Base-by-base conservation (phyloP, 92 coral and sea anemone species). In the Palythoa grandiflora region DNA sequence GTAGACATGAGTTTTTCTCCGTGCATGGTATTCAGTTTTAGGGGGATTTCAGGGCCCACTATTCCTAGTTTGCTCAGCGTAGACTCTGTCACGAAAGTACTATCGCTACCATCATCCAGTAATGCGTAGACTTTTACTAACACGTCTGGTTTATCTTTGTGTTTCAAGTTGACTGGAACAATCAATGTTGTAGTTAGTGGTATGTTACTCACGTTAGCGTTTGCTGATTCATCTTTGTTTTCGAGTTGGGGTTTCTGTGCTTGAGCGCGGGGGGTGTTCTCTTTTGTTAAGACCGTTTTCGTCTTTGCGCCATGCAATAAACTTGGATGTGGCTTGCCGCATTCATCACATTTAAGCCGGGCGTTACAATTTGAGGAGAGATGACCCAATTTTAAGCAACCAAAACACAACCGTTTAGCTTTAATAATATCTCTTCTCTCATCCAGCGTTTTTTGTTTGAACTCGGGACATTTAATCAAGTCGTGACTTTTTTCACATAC, bases 331-430 rank as follows among this genome's bases (percentile, higher is more conserved):
- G 19, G 39, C 75, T 81, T 86, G 21, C 77, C 78, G 71, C 91
- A 93, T 54, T 85, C 92, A 9, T 71, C 54, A 21, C 93, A 93
- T 15, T 52, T 90, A 10, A 90, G 80, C 36, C 87, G 88, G 6
- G 9, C 50, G 8, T 77, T 75, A 63, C 92, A 93, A 44, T 88
- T 57, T 88, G 77, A 85, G 1, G 91, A 91, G 37, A 85, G 72
- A 37, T 93, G 95, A 8, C 90, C 93, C 8, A 73, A 39, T 14
- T 78, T 66, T 2, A 93, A 76, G 61, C 95, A 88, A 10, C 88
- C 88, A 77, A 73, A 90, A 70, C 91, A 92, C 9, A 89, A 77
- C 39, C 91, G 60, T 40, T 37, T 78, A 0, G 89, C 59, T 47
- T 75, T 83, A 2, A 92, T 76, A 77, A 90, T 50, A 15, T 90